Evolutionary conservation across 2,113 vertebrate genomes (phyloP).

Genomic region (Lycaon pictus): DNA sequence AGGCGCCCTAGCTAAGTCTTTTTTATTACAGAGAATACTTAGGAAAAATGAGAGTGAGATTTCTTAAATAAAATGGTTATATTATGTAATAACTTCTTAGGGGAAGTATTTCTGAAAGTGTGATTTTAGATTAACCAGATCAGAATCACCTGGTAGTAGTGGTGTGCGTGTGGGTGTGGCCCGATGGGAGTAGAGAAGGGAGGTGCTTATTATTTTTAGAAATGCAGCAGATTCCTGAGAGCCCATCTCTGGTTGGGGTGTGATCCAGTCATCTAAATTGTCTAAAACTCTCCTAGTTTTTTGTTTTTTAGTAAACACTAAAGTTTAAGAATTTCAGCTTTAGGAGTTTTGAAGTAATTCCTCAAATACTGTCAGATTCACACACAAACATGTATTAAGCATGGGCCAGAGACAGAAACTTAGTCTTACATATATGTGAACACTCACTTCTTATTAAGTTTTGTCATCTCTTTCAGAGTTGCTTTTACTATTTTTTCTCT

Average conservation of each 20-base stretch:
- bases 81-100: conserved; percentile 37
- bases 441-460: conserved; percentile 23
- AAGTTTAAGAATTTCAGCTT: conserved; percentile 36
- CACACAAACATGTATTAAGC: neutral
- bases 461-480: neutral
- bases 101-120: conserved; percentile 3
- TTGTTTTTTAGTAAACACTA: conserved; percentile 23
- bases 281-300: neutral
- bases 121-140: conserved; percentile 10
- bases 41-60: conserved; percentile 32
- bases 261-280: neutral
- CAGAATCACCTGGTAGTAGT: conserved; percentile 26
- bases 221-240: neutral
- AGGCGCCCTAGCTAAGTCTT: neutral
- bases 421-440: neutral
- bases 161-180: neutral
- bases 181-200: neutral
- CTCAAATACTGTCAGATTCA: neutral
- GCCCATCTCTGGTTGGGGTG: neutral
- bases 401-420: neutral
- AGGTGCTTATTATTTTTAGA: neutral
- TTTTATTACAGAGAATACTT: conserved; percentile 42
- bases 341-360: conserved; percentile 48
- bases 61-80: conserved; percentile 46
- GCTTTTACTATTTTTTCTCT: neutral